Evolutionary conservation across 2,888 invertebrate species (phyloP).

Genomic region (Ochropleura leucogaster): DNA sequence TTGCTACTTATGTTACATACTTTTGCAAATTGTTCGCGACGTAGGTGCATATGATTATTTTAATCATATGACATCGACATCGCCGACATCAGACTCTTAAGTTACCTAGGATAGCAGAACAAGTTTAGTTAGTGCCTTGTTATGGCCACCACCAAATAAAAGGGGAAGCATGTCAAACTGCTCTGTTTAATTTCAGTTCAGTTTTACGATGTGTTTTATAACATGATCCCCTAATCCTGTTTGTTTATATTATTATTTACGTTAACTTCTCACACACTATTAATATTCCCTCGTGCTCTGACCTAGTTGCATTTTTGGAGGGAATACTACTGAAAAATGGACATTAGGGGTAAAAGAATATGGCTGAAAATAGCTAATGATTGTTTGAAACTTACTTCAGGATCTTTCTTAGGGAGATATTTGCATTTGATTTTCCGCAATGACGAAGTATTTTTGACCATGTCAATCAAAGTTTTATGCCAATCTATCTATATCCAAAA

Average conservation of each 20-base stretch:
- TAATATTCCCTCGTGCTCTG: constrained; percentile 20
- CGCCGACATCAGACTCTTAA: too few relatives aligned
- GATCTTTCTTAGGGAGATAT: not conserved
- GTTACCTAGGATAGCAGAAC: too few relatives aligned
- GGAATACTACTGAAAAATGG: not conserved
- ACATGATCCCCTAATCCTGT: not conserved
- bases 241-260: constrained; percentile 31
- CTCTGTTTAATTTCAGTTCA: not conserved
- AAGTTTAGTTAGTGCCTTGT: too few relatives aligned
- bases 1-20: too few relatives aligned
- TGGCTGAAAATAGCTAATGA: not conserved
- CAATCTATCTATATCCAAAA: not conserved
- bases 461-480: not conserved
- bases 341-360: not conserved
- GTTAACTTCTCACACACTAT: constrained; percentile 5
- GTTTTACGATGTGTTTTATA: constrained; percentile 26
- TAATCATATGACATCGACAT: too few relatives aligned
- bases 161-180: not conserved
- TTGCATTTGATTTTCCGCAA: constrained; percentile 10
- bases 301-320: constrained; percentile 33
- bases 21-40: too few relatives aligned
- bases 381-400: not conserved
- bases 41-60: too few relatives aligned
- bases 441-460: not conserved
- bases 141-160: too few relatives aligned